Conservation (phyloP, 2,113 vertebrate genomes). For the Campylorhamphus procurvoides region DNA sequence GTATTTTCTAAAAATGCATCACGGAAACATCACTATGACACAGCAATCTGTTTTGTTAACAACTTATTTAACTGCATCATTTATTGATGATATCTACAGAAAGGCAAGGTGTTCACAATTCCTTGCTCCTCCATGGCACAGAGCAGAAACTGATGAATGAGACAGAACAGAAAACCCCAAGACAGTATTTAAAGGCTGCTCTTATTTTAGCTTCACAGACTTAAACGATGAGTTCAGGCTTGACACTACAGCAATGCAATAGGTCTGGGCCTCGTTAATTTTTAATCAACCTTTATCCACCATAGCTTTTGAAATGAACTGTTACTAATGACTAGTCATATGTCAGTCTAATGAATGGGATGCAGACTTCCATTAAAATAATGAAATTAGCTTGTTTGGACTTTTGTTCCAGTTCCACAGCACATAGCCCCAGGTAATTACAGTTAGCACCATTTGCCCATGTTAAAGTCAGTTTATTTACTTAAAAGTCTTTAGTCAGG, state of each 20-base stretch:
- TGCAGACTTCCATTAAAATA: constrained; percentile 76
- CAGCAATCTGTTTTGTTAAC: neutral
- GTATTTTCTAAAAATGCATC: neutral
- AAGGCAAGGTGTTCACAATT: neutral
- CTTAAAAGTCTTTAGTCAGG: constrained; percentile 64
- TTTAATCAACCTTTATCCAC: constrained; percentile 77
- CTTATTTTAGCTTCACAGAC: neutral
- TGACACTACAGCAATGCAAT: neutral
- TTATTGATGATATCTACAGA: neutral
- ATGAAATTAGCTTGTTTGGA: constrained; percentile 75
- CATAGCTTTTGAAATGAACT: constrained; percentile 74
- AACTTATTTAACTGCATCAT: neutral
- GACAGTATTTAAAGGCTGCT: neutral
- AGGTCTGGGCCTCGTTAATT: constrained; percentile 68
- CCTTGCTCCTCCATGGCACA: neutral
- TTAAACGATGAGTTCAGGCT: neutral
- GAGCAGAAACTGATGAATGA: neutral
- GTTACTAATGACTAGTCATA: constrained; percentile 78
- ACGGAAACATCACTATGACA: neutral
- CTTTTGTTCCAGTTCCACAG: constrained; percentile 64
- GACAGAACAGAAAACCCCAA: neutral
- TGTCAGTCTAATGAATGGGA: constrained; percentile 78
- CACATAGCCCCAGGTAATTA: constrained; percentile 70
- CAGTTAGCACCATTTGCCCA: constrained; percentile 20
- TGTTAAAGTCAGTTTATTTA: constrained; percentile 72